Evolutionary conservation across 2,113 vertebrate species (phyloP).

Genomic region (Neomonachus schauinslandi): DNA sequence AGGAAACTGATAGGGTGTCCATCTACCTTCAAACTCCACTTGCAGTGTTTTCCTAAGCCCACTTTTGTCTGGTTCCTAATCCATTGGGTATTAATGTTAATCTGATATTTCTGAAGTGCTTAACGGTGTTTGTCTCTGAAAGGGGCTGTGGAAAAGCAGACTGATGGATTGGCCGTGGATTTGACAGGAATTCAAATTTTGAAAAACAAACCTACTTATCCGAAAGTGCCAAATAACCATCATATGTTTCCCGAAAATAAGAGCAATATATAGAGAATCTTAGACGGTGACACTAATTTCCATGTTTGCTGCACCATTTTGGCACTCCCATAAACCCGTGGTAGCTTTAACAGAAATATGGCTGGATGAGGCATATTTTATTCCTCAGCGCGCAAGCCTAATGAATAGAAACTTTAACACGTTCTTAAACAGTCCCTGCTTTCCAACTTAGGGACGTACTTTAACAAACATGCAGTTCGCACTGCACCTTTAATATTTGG

Average conservation of each 20-base stretch:
- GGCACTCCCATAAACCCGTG: conserved; percentile 83
- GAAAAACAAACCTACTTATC: conserved; percentile 74
- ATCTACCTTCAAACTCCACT: background rate
- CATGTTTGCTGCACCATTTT: conserved; percentile 80
- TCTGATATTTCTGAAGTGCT: conserved; percentile 70
- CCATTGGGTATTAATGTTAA: conserved; percentile 62
- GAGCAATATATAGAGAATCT: conserved; percentile 72
- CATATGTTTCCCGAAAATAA: conserved; percentile 78
- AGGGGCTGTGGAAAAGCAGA: conserved; percentile 62
- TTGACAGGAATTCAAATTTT: conserved; percentile 75
- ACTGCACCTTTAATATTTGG: conserved; percentile 17
- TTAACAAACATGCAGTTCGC: conserved; percentile 46
- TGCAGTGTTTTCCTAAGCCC: conserved; percentile 51
- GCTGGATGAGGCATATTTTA: conserved; percentile 77
- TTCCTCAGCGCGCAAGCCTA: conserved; percentile 72
- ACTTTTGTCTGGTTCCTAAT: conserved; percentile 73
- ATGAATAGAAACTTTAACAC: conserved; percentile 51
- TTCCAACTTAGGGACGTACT: conserved; percentile 67
- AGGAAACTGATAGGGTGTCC: conserved; percentile 31
- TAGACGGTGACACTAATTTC: conserved; percentile 78
- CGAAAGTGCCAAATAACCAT: conserved; percentile 75
- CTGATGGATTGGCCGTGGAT: conserved; percentile 62
- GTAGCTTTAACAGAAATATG: conserved; percentile 83
- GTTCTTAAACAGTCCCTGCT: background rate
- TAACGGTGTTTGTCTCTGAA: conserved; percentile 63